A percentile compares a stretch with the other conserved stretches of the same genome.
These are phyloP conservation scores for Criorhina ranunculi DNA, from an alignment of 2,888 invertebrate genomes.

Conservation along the genomic window DNA sequence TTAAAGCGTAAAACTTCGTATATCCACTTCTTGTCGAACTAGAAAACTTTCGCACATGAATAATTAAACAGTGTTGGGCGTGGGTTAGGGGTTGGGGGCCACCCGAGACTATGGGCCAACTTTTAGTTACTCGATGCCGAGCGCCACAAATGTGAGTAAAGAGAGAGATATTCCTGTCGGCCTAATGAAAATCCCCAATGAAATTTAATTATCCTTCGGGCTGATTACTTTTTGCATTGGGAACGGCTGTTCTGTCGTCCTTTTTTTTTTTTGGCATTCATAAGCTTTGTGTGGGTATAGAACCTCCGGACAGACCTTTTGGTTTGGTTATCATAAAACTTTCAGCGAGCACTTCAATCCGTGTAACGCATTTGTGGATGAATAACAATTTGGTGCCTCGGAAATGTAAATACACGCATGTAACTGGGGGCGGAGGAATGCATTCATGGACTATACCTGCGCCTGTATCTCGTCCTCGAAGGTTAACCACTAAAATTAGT, in stretches of 20 bases:
- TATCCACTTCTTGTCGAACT: slow-evolving; percentile 43
- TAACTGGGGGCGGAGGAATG: not conserved
- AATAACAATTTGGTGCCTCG: slow-evolving; percentile 40
- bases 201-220: slow-evolving; percentile 70
- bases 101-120: slow-evolving; percentile 30
- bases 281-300: slow-evolving; percentile 13
- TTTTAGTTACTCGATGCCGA: slow-evolving; percentile 45
- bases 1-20: slow-evolving; percentile 47
- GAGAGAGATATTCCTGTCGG: slow-evolving; percentile 18
- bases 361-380: slow-evolving; percentile 42
- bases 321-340: slow-evolving; percentile 59
- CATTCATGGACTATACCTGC: not conserved
- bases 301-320: slow-evolving; percentile 15
- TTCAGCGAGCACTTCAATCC: slow-evolving; percentile 50
- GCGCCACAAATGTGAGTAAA: not conserved
- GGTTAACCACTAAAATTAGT: slow-evolving; percentile 52
- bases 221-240: slow-evolving; percentile 60
- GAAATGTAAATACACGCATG: slow-evolving; percentile 32
- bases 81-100: not conserved
- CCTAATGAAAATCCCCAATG: slow-evolving; percentile 67
- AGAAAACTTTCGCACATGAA: slow-evolving; percentile 68
- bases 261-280: slow-evolving; percentile 27
- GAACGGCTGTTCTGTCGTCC: slow-evolving; percentile 13
- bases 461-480: slow-evolving; percentile 15
- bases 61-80: slow-evolving; percentile 40